These are phyloP conservation scores for Mormyrus lacerda DNA, from an alignment of 2,113 vertebrate genomes.

Conservation along the genomic window DNA sequence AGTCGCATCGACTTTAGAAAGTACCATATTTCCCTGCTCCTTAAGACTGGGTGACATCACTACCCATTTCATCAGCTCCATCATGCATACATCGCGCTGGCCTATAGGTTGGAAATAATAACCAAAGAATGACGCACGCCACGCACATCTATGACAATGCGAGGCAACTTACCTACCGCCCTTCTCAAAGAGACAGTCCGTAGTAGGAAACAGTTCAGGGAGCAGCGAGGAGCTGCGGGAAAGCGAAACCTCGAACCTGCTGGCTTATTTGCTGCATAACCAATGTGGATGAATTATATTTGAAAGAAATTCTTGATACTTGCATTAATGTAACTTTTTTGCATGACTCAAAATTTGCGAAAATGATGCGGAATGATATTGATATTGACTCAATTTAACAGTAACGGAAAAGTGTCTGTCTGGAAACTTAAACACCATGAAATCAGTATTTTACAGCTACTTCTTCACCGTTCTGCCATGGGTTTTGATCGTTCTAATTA, in stretches of 20 bases:
- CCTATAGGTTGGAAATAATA: slow-evolving; percentile 8
- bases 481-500: slow-evolving; percentile 84
- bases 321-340: background rate
- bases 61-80: background rate
- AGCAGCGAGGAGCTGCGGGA: background rate
- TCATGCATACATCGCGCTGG: background rate
- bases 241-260: background rate
- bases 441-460: slow-evolving; percentile 75
- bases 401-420: background rate
- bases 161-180: slow-evolving; percentile 31
- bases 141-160: background rate
- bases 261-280: background rate
- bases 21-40: background rate
- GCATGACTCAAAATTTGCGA: background rate
- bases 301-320: background rate
- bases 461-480: slow-evolving; percentile 87
- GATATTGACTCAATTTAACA: background rate
- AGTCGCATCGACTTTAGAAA: background rate
- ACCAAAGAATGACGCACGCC: background rate
- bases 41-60: background rate
- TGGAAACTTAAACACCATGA: slow-evolving; percentile 61
- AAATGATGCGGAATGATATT: background rate
- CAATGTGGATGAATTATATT: background rate
- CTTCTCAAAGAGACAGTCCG: slow-evolving; percentile 22
- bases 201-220: slow-evolving; percentile 35